Percentiles rank a stretch among this genome's conserved stretches.
Conservation (phyloP, 2,113 vertebrate genomes). For the Sorex fumeus region DNA sequence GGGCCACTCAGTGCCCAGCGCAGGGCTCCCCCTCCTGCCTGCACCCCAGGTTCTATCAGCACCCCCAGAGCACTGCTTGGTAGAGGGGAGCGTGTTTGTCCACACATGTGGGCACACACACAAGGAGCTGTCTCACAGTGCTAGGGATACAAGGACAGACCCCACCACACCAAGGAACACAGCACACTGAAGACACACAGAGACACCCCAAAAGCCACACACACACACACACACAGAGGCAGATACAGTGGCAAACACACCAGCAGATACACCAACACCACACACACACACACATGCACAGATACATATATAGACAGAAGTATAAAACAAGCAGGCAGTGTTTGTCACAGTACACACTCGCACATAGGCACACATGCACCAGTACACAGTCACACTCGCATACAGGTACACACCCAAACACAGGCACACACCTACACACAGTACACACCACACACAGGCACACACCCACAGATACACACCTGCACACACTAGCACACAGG, state of each 20-base stretch:
- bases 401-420: not conserved
- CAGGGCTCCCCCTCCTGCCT: not conserved
- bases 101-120: not conserved
- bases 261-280: not conserved
- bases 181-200: not conserved
- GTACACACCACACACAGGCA: not conserved
- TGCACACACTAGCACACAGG: not conserved
- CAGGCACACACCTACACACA: not conserved
- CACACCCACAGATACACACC: not conserved
- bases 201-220: not conserved
- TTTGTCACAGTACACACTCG: too few species aligned
- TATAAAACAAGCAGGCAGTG: not conserved
- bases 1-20: not conserved
- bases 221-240: not conserved
- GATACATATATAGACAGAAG: not conserved
- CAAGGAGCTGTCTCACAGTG: not conserved
- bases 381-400: not conserved
- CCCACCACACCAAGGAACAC: not conserved
- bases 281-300: not conserved
- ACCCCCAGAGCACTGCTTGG: slow-evolving; percentile 11
- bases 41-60: not conserved
- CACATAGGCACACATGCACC: not conserved
- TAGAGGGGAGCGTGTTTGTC: not conserved
- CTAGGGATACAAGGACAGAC: not conserved
- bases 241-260: not conserved